Conservation (phyloP, 1,140 invertebrate genomes). For the Papilio polytes region DNA sequence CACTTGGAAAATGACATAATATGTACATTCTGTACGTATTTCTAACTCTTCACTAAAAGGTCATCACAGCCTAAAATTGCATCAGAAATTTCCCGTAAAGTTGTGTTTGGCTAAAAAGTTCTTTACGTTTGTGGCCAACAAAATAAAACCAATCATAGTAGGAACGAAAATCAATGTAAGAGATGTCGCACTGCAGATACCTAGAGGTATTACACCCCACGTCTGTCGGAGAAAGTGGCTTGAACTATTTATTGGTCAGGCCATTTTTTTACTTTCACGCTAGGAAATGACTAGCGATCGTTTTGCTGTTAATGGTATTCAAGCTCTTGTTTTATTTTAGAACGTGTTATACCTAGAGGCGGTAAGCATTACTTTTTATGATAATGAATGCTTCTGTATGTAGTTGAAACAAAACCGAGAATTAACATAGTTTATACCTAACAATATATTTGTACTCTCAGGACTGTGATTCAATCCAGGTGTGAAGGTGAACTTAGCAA, state of each 20-base stretch:
- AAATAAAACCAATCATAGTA: constrained; percentile 48
- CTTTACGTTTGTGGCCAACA: neutral
- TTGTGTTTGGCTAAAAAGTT: neutral
- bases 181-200: constrained; percentile 77
- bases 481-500: neutral
- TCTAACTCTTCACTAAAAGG: neutral
- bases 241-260: constrained; percentile 54
- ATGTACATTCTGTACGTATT: no score
- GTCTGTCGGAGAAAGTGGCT: constrained; percentile 60
- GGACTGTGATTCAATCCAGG: neutral
- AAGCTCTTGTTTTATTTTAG: constrained; percentile 17
- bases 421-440: neutral
- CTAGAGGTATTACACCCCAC: constrained; percentile 56
- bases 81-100: neutral
- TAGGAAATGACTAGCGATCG: constrained; percentile 32
- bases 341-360: constrained; percentile 1
- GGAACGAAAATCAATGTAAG: constrained; percentile 73
- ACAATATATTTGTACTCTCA: neutral
- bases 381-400: neutral
- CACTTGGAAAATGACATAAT: no score
- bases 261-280: constrained; percentile 39
- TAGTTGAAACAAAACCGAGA: neutral
- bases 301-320: constrained; percentile 27
- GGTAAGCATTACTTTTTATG: neutral
- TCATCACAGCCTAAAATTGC: neutral